These are phyloP conservation scores for Gymnosoma rotundatum DNA, from an alignment of 2,888 invertebrate species.

Conservation along the genomic window DNA sequence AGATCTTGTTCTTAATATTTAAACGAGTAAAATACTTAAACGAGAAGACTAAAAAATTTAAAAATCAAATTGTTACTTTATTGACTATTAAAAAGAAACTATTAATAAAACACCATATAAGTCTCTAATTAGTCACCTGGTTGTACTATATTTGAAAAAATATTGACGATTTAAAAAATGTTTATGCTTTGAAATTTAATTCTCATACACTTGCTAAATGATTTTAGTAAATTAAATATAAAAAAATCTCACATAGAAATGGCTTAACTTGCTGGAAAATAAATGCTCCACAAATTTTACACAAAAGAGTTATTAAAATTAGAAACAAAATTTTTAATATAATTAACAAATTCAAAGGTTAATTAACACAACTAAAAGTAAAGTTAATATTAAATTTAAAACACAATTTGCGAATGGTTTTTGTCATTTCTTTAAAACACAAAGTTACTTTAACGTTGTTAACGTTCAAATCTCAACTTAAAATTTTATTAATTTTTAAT, in stretches of 20 bases:
- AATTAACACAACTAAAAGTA: neutral
- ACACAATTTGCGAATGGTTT: neutral
- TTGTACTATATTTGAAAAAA: neutral
- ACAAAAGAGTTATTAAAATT: no score
- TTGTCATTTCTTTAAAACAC: no score
- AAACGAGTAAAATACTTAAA: no score
- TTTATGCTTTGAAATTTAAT: slow-evolving; percentile 23
- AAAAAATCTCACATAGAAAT: neutral
- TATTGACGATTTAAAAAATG: slow-evolving; percentile 12
- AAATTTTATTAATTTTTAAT: no score
- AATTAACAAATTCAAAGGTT: slow-evolving; percentile 6
- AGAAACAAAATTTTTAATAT: neutral
- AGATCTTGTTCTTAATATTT: no score
- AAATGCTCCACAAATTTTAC: neutral
- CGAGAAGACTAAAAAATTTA: neutral
- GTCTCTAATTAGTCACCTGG: no score
- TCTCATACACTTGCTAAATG: slow-evolving; percentile 40
- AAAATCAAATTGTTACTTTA: no score
- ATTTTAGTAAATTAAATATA: neutral
- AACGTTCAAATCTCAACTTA: no score
- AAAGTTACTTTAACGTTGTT: no score
- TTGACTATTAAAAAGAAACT: no score
- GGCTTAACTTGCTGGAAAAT: neutral
- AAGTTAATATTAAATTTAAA: neutral
- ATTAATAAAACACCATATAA: no score